Evolutionary conservation across 2,888 invertebrate genomes (phyloP).

Genomic region (Lasioglossum oenotherae): DNA sequence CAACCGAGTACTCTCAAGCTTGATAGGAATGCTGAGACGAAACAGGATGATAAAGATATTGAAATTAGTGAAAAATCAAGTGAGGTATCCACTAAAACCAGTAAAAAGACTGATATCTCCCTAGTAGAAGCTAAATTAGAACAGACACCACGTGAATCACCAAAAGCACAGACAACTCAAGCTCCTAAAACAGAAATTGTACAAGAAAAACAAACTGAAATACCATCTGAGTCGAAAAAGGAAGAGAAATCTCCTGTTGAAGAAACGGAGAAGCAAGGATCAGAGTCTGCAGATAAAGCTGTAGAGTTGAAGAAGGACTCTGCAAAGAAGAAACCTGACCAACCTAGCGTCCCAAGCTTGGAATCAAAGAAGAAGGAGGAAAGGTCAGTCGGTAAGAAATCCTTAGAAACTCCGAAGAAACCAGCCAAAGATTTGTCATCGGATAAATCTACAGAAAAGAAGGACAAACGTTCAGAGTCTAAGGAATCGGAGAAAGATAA

Average conservation of each 20-base stretch:
- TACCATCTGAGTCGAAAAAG: not conserved
- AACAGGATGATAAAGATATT: slow-evolving; percentile 30
- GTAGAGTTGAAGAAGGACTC: not conserved
- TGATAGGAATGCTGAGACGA: slow-evolving; percentile 40
- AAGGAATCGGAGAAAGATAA: not conserved
- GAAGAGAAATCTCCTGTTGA: not conserved
- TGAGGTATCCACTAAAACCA: not conserved
- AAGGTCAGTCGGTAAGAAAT: not conserved
- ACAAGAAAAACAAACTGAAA: not conserved
- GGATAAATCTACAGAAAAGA: not conserved
- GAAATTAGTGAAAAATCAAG: not conserved
- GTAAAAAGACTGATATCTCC: not conserved
- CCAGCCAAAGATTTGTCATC: not conserved
- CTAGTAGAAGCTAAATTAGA: not conserved
- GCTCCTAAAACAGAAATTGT: slow-evolving; percentile 23
- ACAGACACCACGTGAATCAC: not conserved
- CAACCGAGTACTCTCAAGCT: slow-evolving; percentile 26
- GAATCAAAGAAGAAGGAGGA: not conserved
- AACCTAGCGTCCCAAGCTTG: not conserved
- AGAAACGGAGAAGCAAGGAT: not conserved
- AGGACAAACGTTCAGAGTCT: not conserved
- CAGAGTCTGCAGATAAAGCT: not conserved
- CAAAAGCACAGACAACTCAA: not conserved
- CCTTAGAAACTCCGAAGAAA: not conserved
- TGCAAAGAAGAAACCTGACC: not conserved